Percentiles rank a stretch among this genome's conserved stretches.
Conservation (phyloP, 2,113 vertebrate genomes). For the Kryptolebias marmoratus region DNA sequence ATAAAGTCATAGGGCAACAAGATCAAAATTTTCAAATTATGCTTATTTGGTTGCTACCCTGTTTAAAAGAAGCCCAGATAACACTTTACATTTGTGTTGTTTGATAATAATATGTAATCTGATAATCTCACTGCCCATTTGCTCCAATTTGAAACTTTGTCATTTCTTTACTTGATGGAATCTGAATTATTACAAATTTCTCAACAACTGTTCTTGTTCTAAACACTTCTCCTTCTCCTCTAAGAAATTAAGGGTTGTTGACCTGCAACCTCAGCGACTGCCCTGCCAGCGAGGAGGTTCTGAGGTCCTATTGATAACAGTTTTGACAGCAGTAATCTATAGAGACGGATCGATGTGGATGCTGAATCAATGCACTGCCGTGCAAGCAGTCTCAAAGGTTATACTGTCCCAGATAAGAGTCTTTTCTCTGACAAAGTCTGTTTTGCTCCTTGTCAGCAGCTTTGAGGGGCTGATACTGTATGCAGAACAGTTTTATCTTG, state of each 20-base stretch:
- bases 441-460: slow-evolving; percentile 46
- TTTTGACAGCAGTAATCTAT: slow-evolving; percentile 40
- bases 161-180: too few relatives aligned
- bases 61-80: too few relatives aligned
- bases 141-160: too few relatives aligned
- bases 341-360: slow-evolving; percentile 21
- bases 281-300: slow-evolving; percentile 11
- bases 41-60: too few relatives aligned
- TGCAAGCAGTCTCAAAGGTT: slow-evolving; percentile 74
- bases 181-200: too few relatives aligned
- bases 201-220: not conserved
- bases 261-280: slow-evolving; percentile 23
- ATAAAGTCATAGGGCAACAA: not conserved
- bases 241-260: not conserved
- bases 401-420: slow-evolving; percentile 61
- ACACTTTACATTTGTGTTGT: too few relatives aligned
- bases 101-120: too few relatives aligned
- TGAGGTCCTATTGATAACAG: slow-evolving; percentile 51
- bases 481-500: slow-evolving; percentile 40
- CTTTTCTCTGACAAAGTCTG: slow-evolving; percentile 36
- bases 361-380: slow-evolving; percentile 48
- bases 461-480: slow-evolving; percentile 46
- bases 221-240: not conserved
- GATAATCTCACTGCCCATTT: too few relatives aligned
- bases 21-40: not conserved